Percentiles rank a stretch among this genome's conserved stretches.
Conservation (phyloP, 2,113 vertebrate genomes). For the Thinocorus orbignyianus region DNA sequence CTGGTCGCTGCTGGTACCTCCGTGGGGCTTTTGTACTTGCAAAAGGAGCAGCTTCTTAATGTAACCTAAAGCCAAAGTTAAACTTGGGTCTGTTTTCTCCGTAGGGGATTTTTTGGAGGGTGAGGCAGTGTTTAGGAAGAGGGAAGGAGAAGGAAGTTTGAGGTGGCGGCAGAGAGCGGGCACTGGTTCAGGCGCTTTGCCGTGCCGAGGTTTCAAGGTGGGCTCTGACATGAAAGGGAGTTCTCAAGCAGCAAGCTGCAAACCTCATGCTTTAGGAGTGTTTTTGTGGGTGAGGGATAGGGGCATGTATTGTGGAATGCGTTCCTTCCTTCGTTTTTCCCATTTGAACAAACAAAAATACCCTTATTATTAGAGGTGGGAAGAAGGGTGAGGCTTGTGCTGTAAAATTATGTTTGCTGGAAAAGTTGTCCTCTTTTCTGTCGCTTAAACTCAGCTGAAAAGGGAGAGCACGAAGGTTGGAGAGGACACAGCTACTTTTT, state of each 20-base stretch:
- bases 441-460: not conserved
- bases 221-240: not conserved
- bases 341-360: not conserved
- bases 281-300: not conserved
- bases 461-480: not conserved
- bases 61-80: not conserved
- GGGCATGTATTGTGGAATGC: not conserved
- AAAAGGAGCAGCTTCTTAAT: not conserved
- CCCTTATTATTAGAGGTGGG: not conserved
- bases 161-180: not conserved
- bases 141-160: constrained; percentile 9
- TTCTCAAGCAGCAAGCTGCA: not conserved
- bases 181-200: not conserved
- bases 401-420: not conserved
- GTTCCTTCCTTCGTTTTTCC: constrained; percentile 6
- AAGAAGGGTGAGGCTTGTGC: not conserved
- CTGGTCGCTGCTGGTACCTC: rapidly evolving
- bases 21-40: not conserved
- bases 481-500: not conserved
- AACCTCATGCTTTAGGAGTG: not conserved
- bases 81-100: not conserved
- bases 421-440: constrained; percentile 1
- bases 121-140: not conserved
- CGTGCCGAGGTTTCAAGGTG: not conserved
- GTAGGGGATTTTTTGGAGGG: not conserved